Conservation (phyloP, 1,140 invertebrate genomes). For the Drosophila carrolli region DNA sequence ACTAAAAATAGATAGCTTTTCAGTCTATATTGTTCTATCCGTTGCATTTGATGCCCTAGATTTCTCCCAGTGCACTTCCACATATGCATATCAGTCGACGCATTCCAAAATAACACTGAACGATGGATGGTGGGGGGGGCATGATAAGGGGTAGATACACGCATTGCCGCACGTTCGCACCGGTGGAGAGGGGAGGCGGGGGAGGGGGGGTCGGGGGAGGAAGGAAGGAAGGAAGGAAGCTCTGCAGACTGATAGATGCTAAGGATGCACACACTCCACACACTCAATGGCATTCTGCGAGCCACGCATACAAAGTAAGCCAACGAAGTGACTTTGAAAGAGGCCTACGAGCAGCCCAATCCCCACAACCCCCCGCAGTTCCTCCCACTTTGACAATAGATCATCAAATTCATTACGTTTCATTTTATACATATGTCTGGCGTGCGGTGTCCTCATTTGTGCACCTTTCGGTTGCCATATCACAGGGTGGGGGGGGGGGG, state of each 20-base stretch:
- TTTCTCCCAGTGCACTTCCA: slow-evolving; percentile 35
- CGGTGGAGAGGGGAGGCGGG: slow-evolving; percentile 4
- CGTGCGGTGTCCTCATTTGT: slow-evolving; percentile 40
- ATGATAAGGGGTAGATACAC: slow-evolving; percentile 29
- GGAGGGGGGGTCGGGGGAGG: too few species aligned
- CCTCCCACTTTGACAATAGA: slow-evolving; percentile 62
- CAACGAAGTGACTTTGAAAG: slow-evolving; percentile 74
- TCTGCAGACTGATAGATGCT: slow-evolving; percentile 79
- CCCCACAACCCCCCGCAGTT: not conserved
- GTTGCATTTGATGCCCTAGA: not conserved
- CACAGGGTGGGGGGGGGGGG: not conserved
- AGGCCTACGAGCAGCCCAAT: slow-evolving; percentile 25
- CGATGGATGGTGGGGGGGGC: slow-evolving; percentile 15
- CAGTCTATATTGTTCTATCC: not conserved
- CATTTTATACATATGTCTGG: slow-evolving; percentile 79
- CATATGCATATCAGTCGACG: slow-evolving; percentile 79
- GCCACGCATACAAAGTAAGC: slow-evolving; percentile 76
- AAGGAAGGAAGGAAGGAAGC: slow-evolving; percentile 73
- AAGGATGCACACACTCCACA: slow-evolving; percentile 60
- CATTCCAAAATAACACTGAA: slow-evolving; percentile 74
- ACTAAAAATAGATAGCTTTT: too few species aligned
- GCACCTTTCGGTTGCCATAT: slow-evolving; percentile 12
- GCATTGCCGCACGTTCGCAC: slow-evolving; percentile 74
- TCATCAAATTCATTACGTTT: slow-evolving; percentile 82
- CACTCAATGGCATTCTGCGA: slow-evolving; percentile 29